Percentiles rank a stretch among this genome's conserved stretches.
These are phyloP conservation scores for Brachypodius melanocephalos DNA, from an alignment of 2,113 vertebrate species.

Conservation along the genomic window DNA sequence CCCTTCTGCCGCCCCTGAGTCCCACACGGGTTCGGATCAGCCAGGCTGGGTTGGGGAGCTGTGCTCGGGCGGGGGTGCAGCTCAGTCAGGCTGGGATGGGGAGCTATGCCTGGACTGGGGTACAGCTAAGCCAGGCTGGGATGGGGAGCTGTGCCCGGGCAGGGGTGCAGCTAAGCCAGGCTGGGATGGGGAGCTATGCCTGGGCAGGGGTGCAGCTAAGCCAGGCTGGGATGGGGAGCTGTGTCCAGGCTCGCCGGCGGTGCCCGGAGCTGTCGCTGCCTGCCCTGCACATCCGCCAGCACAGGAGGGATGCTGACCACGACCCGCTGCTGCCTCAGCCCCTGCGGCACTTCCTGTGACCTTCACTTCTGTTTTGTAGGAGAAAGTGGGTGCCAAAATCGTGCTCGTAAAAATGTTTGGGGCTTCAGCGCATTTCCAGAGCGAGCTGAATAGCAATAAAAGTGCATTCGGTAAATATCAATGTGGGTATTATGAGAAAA, in stretches of 20 bases:
- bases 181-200: neutral
- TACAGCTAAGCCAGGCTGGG: neutral
- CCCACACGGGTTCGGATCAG: neutral
- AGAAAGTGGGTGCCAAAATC: neutral
- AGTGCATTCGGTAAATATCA: conserved; percentile 38
- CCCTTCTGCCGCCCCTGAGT: neutral
- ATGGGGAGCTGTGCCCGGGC: neutral
- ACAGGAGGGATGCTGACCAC: neutral
- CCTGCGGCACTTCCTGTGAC: neutral
- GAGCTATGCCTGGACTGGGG: neutral
- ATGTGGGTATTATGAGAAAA: conserved; percentile 34
- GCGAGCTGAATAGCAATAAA: conserved; percentile 39
- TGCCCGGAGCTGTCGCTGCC: neutral
- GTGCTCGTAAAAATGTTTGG: conserved; percentile 25
- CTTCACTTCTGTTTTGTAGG: neutral
- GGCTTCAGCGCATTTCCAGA: conserved; percentile 42
- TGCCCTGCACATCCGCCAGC: fast-evolving
- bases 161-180: neutral
- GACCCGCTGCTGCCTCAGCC: neutral
- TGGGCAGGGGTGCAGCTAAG: neutral
- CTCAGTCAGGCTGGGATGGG: neutral
- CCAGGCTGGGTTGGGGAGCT: neutral
- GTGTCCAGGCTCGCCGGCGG: fast-evolving
- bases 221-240: neutral
- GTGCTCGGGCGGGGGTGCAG: neutral